These are phyloP conservation scores for Brachionus plicatilis DNA, from an alignment of 1,140 invertebrate genomes.

Conservation along the genomic window DNA sequence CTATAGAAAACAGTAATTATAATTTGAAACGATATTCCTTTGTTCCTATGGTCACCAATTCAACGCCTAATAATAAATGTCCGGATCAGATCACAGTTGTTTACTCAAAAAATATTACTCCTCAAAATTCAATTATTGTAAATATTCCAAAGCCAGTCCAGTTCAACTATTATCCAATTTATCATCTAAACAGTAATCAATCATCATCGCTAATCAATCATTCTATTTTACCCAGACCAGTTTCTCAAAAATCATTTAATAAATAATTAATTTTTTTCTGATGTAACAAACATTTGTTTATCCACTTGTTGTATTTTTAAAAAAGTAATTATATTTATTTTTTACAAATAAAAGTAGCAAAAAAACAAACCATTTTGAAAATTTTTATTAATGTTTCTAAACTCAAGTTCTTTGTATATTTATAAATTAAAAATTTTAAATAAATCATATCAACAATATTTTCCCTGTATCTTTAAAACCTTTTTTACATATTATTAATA, in stretches of 20 bases:
- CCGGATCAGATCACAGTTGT: not conserved
- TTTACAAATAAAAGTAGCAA: too few species aligned
- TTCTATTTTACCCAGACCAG: not conserved
- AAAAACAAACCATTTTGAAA: too few species aligned
- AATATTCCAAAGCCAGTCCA: not conserved
- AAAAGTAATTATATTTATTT: too few species aligned
- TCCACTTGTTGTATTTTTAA: too few species aligned
- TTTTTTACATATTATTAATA: too few species aligned
- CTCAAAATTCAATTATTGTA: not conserved
- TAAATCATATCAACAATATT: too few species aligned
- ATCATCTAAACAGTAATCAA: not conserved
- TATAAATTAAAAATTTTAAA: too few species aligned
- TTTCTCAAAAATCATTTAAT: not conserved
- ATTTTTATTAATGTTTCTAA: too few species aligned
- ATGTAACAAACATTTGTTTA: not conserved
- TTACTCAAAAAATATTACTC: not conserved
- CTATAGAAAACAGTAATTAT: not conserved
- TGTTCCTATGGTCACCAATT: not conserved
- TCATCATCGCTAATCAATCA: not conserved
- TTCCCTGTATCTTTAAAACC: too few species aligned
- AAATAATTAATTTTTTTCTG: not conserved
- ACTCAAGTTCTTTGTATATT: too few species aligned
- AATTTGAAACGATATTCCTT: not conserved
- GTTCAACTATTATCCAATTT: not conserved
- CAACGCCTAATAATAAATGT: not conserved